Evolutionary conservation across 2,888 invertebrate genomes (phyloP).

Genomic region (Nasonia oneida): DNA sequence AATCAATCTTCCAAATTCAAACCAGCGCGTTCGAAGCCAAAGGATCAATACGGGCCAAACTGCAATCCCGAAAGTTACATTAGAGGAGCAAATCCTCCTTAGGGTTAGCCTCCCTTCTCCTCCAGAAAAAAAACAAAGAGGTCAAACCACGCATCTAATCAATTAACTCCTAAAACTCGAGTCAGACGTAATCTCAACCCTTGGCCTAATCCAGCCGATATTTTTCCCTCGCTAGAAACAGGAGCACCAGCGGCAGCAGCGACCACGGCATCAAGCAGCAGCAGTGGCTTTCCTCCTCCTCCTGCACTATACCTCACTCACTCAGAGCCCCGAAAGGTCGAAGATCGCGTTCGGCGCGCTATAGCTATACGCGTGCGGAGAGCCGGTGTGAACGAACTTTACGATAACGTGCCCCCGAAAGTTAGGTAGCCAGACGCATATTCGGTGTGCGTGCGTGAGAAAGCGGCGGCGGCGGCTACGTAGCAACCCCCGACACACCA

Average conservation of each 20-base stretch:
- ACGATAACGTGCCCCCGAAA: conserved; percentile 67
- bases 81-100: conserved; percentile 1
- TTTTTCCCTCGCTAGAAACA: conserved; percentile 60
- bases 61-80: background rate
- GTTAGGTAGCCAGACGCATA: conserved; percentile 67
- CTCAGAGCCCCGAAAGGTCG: conserved; percentile 55
- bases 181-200: conserved; percentile 53
- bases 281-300: conserved; percentile 45
- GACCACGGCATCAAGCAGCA: conserved; percentile 51
- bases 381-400: conserved; percentile 65
- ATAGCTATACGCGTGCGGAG: background rate
- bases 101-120: background rate
- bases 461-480: conserved; percentile 34
- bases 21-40: too few species aligned
- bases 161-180: conserved; percentile 6
- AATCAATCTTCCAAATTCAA: too few species aligned
- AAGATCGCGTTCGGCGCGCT: conserved; percentile 60
- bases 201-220: conserved; percentile 63
- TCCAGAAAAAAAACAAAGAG: background rate
- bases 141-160: conserved; percentile 20
- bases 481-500: background rate
- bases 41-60: background rate
- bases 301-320: background rate
- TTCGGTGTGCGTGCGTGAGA: conserved; percentile 66
- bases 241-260: conserved; percentile 17